Evolutionary conservation across 2,888 invertebrate genomes (phyloP).

Genomic region (Steromphala cineraria): DNA sequence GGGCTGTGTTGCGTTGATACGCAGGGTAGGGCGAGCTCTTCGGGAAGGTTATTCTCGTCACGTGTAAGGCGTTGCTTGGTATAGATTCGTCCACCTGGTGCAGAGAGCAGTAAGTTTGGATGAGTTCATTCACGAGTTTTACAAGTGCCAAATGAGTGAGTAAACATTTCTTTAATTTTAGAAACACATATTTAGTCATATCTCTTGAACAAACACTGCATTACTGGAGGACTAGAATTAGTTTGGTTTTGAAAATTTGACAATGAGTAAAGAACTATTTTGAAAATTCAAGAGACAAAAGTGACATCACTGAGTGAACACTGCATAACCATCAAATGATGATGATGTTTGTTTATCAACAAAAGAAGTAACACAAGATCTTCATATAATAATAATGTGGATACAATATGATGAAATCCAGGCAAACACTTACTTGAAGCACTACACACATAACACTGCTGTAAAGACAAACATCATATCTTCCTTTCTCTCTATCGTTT

Average conservation of each 20-base stretch:
- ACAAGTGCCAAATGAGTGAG: not conserved
- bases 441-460: no score
- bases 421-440: no score
- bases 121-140: not conserved
- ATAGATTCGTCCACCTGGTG: slow-evolving; percentile 32
- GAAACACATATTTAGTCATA: no score
- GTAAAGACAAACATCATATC: no score
- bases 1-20: slow-evolving; percentile 31
- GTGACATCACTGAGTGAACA: not conserved
- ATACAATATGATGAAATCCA: no score
- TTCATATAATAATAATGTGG: no score
- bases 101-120: not conserved
- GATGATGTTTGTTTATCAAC: not conserved
- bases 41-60: slow-evolving; percentile 4
- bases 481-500: no score
- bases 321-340: not conserved
- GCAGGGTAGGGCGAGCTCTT: no score
- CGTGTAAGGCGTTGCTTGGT: slow-evolving; percentile 22
- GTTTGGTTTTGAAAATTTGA: no score
- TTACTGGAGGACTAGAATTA: no score
- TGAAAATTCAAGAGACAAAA: not conserved
- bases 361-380: not conserved
- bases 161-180: no score
- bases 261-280: not conserved
- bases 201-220: no score